Base-by-base conservation (phyloP, 1,140 invertebrate genomes). In the Drosophila sp. region DNA sequence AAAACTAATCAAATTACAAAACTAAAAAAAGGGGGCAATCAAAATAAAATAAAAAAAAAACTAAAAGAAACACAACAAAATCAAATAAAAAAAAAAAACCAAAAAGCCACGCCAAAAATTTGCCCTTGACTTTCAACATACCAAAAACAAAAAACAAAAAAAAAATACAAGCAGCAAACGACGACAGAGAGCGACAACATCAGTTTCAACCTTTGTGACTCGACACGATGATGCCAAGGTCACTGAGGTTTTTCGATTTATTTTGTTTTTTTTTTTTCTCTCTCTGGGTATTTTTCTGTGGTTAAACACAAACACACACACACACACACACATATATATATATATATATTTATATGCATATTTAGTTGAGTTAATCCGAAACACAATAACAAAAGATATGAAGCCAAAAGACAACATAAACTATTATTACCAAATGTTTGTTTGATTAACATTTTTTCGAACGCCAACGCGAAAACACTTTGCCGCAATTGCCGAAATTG, bases 61-160 rank as follows among this genome's bases (percentile, higher is more conserved):
- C 17, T 38, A 10, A 58, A 58, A 58, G 33, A 30, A 7, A 29
- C 11, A 27, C 8, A 35, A 4, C n/a, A 33, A 23, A 57, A 17
- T 3, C 5, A 33, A n/a, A 35, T 17, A 1, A 17, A 32, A 33
- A n/a, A 25, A 23, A 50, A 57, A 57, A 57, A 30, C 29, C 33
- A 33, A 54, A 27, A 33, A 57, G 30, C 55, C 55, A 57, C 30
- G 32, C 32, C 55, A 32, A 57, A 58, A 35, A 58, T 58, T 58
- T 58, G 56, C 56, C 56, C 56, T 58, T 58, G 56, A 58, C 56
- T 58, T 58, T 58, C 56, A 58, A 58, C 56, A 58, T 58, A 58
- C 17, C 17, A 58, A 23, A 35, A 25, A 7, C 10, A 38, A 10
- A 57, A 56, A 29, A 56, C 33, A 30, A 57, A 23, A 32, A 57